Percentiles rank a stretch among this genome's conserved stretches.
Evolutionary conservation across 1,140 invertebrate genomes (phyloP).

Genomic region (Pogonognathellus flavescens): DNA sequence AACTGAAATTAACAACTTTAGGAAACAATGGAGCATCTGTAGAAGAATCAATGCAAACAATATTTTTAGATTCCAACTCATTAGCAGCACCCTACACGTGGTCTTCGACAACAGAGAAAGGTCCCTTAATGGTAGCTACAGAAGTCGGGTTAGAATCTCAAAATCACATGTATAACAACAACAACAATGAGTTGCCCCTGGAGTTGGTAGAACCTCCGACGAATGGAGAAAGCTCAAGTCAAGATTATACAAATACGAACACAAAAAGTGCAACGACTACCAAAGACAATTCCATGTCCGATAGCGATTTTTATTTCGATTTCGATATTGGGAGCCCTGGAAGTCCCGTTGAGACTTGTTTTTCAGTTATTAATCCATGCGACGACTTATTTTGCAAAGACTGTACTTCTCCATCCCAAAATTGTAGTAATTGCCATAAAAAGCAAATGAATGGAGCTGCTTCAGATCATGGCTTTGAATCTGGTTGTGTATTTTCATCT

Average conservation of each 20-base stretch:
- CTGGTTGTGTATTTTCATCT: slow-evolving; percentile 72
- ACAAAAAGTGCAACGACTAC: background rate
- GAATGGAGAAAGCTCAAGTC: background rate
- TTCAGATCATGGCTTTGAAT: slow-evolving; percentile 70
- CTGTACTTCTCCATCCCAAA: slow-evolving; percentile 51
- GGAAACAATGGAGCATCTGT: slow-evolving; percentile 69
- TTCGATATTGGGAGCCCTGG: slow-evolving; percentile 76
- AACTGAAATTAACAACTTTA: slow-evolving; percentile 79
- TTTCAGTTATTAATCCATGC: slow-evolving; percentile 55
- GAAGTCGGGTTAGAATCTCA: background rate
- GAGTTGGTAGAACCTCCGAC: background rate
- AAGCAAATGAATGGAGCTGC: slow-evolving; percentile 67
- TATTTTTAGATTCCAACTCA: slow-evolving; percentile 1
- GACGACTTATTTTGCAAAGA: slow-evolving; percentile 56
- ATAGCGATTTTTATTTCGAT: slow-evolving; percentile 75
- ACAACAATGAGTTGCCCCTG: slow-evolving; percentile 49
- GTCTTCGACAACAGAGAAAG: background rate
- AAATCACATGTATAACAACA: background rate
- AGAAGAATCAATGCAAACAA: slow-evolving; percentile 58
- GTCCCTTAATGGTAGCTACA: background rate
- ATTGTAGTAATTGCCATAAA: slow-evolving; percentile 66
- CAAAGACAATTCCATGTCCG: slow-evolving; percentile 68
- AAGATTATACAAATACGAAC: background rate
- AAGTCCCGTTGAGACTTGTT: slow-evolving; percentile 73
- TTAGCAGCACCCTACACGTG: slow-evolving; percentile 37